Base-by-base conservation (phyloP, 2,797 vertebrate genomes). In the Megaceryle alcyon region DNA sequence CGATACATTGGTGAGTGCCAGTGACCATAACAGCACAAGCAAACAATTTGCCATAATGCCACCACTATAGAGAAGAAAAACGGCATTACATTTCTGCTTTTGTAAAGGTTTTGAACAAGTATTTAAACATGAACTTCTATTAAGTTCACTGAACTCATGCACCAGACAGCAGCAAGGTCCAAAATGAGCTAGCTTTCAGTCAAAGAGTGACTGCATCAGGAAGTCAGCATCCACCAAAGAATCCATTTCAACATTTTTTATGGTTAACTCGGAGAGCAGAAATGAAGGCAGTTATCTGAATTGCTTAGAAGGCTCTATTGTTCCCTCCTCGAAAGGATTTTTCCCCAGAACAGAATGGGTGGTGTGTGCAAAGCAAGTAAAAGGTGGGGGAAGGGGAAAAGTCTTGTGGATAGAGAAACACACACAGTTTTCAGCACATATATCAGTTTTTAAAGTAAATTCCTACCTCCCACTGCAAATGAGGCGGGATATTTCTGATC, bases 401-500 rank as follows among this genome's bases (percentile, higher is more conserved):
- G 72, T 73, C 75, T 88, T 53, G 65, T 63, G 84, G 72, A 81
- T 70, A 86, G 75, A 70, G 26, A 94, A 92, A 76, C 70, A 96
- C 95, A 92, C 61, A 92, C 10, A 70, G 43, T 85, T 95, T 95
- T 78, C 92, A 95, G 82, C 18, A 90, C 14, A 57, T 48, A 91
- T 33, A 82, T 1, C 31, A 66, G n/a, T 82, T 92, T 96, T 94
- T 76, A 5, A 93, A 94, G 65, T 90, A 64, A 90, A 73, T 96
- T 96, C 99, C 98, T 98, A 99, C 99, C 99, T 99, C 99, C 99
- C 99, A 99, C 97, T 99, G 99, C 98, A 99, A 98, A 97, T 99
- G 99, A 98, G 99, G 99, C 66, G 99, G 99, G 97, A 99, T 99
- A 97, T 99, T 99, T 98, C 99, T 98, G 98, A 99, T 99, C 98